These are phyloP conservation scores for Trissolcus brochymenae DNA, from an alignment of 2,888 invertebrate genomes.

Conservation along the genomic window DNA sequence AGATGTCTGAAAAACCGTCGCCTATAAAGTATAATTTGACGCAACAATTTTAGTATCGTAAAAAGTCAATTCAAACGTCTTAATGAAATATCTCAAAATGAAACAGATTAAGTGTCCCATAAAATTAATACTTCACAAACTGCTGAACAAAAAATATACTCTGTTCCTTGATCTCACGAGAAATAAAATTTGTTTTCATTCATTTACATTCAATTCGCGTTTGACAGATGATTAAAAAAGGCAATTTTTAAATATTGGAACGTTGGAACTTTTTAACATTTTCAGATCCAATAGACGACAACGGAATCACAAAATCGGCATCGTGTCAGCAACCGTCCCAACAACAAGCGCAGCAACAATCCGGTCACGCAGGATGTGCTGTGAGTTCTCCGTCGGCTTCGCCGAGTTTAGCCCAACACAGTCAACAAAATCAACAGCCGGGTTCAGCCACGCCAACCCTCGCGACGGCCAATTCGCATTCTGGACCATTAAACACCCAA, in stretches of 20 bases:
- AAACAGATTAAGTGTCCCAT: too few species aligned
- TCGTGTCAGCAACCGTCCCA: conserved; percentile 79
- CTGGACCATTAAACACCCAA: conserved; percentile 71
- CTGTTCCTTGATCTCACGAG: too few species aligned
- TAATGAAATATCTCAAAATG: too few species aligned
- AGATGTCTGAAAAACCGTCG: too few species aligned
- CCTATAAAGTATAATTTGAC: too few species aligned
- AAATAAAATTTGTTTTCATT: too few species aligned
- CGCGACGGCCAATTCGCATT: conserved; percentile 70
- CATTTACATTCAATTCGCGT: too few species aligned
- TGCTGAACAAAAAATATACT: too few species aligned
- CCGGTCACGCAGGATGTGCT: conserved; percentile 63
- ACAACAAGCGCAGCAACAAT: conserved; percentile 75
- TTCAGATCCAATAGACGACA: conserved; percentile 68
- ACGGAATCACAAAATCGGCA: conserved; percentile 69
- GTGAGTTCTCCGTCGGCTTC: conserved; percentile 64
- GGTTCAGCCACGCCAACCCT: conserved; percentile 67
- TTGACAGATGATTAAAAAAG: too few species aligned
- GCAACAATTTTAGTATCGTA: too few species aligned
- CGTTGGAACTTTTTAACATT: conserved; percentile 21
- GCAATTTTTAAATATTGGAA: conserved; percentile 17
- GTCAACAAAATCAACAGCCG: conserved; percentile 66
- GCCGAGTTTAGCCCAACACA: conserved; percentile 59
- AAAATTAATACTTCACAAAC: too few species aligned
- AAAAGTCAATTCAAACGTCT: too few species aligned